Percentiles rank a stretch among this genome's conserved stretches.
phyloP scores from a whole-genome alignment of 2,888 invertebrate genomes.

The Ischnus inquisitorius region DNA sequence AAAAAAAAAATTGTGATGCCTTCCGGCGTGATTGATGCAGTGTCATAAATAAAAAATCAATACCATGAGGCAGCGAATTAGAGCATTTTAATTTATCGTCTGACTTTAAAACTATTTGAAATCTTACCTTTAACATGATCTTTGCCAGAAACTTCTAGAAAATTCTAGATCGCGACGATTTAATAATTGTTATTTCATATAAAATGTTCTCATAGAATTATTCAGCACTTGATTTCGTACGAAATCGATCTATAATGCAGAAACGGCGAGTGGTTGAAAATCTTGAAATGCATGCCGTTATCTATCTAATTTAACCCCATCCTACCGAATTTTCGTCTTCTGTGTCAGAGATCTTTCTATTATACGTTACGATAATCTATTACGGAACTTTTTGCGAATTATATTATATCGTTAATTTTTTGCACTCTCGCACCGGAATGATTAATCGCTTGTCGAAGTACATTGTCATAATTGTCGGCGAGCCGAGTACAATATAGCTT shows the following conservation, averaged over 20 bases:
- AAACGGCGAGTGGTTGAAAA: conserved; percentile 8
- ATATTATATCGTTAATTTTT: conserved; percentile 27
- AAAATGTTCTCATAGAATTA: neutral
- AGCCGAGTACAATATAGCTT: neutral
- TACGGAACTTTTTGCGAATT: conserved; percentile 1
- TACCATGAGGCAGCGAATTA: too few species aligned
- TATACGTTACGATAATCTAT: neutral
- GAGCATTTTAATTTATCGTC: too few species aligned
- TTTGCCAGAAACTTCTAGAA: too few species aligned
- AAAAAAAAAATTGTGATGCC: neutral
- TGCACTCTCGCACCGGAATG: conserved; percentile 6
- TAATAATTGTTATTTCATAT: too few species aligned
- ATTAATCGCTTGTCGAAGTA: conserved; percentile 20
- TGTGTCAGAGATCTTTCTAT: neutral
- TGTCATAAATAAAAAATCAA: too few species aligned
- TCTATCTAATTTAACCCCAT: neutral
- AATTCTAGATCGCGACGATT: too few species aligned
- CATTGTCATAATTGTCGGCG: conserved; percentile 11
- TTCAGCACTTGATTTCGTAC: too few species aligned
- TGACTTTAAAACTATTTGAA: too few species aligned
- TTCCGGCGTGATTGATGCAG: too few species aligned
- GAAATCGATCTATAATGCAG: neutral
- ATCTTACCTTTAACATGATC: too few species aligned
- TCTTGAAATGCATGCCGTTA: neutral
- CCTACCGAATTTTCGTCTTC: conserved; percentile 1